A percentile compares a stretch with the other conserved stretches of the same genome.
These are phyloP conservation scores for Mongoloraphidia duomilia DNA, from an alignment of 2,888 invertebrate genomes.

Conservation along the genomic window DNA sequence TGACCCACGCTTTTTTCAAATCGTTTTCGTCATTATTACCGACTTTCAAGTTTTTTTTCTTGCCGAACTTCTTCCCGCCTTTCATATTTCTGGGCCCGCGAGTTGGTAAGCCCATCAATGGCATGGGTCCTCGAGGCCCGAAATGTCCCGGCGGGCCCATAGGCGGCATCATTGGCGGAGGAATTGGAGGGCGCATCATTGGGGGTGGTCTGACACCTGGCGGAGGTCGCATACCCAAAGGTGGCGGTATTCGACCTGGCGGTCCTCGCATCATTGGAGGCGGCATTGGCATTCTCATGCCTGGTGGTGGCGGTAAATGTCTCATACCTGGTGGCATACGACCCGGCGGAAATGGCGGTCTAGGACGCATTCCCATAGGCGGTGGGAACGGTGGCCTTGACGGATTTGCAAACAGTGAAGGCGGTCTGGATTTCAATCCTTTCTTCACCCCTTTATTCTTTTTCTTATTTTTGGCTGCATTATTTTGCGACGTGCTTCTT, in stretches of 20 bases:
- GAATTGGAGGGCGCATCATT: constrained; percentile 10
- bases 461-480: constrained; percentile 1
- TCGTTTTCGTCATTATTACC: constrained; percentile 18
- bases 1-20: constrained; percentile 42
- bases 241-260: constrained; percentile 15
- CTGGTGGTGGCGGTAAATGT: constrained; percentile 12
- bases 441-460: constrained; percentile 1
- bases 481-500: constrained; percentile 2
- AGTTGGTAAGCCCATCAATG: constrained; percentile 8
- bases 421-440: constrained; percentile 4
- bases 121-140: constrained; percentile 10
- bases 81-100: background rate
- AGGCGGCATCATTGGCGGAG: constrained; percentile 15
- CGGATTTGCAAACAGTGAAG: constrained; percentile 5
- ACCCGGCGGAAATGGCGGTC: constrained; percentile 17
- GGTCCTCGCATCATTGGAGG: constrained; percentile 14
- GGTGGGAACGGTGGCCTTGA: constrained; percentile 6
- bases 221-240: constrained; percentile 21
- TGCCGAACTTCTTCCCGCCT: constrained; percentile 1
- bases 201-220: constrained; percentile 13
- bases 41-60: constrained; percentile 2
- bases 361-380: constrained; percentile 19
- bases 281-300: constrained; percentile 11
- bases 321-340: constrained; percentile 15
- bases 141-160: constrained; percentile 12